These are phyloP conservation scores for Porites divaricata DNA, from an alignment of 92 coral and sea anemone genomes.

Conservation along the genomic window DNA sequence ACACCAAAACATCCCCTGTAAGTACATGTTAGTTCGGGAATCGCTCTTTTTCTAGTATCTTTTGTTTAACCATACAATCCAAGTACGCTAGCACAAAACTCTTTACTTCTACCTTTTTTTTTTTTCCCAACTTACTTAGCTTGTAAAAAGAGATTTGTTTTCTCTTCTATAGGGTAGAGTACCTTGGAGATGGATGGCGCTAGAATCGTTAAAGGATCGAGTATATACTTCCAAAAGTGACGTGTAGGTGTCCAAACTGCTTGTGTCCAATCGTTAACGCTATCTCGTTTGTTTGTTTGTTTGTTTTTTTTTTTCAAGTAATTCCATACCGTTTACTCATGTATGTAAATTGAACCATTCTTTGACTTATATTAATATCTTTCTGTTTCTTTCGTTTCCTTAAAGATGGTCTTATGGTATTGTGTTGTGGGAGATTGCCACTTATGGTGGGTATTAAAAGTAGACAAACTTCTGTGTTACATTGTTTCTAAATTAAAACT, in stretches of 20 bases:
- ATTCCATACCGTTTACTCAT: neutral
- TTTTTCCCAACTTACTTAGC: too few relatives aligned
- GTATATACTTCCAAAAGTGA: conserved; percentile 18
- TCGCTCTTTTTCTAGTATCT: too few relatives aligned
- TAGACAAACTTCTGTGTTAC: too few relatives aligned
- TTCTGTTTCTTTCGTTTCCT: neutral
- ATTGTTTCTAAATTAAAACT: too few relatives aligned
- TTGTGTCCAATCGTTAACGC: neutral
- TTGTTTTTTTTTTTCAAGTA: neutral
- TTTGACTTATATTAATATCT: neutral
- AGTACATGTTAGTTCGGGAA: neutral
- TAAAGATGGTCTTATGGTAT: conserved; percentile 42
- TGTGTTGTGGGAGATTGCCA: conserved; percentile 32
- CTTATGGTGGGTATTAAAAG: conserved; percentile 11
- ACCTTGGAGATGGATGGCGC: conserved; percentile 36
- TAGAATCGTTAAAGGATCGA: conserved; percentile 14
- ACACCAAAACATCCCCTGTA: conserved; percentile 33
- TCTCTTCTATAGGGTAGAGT: conserved; percentile 16
- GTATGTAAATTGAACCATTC: neutral
- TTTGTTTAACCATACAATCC: too few relatives aligned
- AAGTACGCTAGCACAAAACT: too few relatives aligned
- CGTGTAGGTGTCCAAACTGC: conserved; percentile 20
- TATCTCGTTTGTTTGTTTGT: too few relatives aligned
- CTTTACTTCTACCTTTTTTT: too few relatives aligned
- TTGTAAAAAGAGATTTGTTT: too few relatives aligned